Base-by-base conservation (phyloP, 2,113 vertebrate species). In the Aramus guarauna region DNA sequence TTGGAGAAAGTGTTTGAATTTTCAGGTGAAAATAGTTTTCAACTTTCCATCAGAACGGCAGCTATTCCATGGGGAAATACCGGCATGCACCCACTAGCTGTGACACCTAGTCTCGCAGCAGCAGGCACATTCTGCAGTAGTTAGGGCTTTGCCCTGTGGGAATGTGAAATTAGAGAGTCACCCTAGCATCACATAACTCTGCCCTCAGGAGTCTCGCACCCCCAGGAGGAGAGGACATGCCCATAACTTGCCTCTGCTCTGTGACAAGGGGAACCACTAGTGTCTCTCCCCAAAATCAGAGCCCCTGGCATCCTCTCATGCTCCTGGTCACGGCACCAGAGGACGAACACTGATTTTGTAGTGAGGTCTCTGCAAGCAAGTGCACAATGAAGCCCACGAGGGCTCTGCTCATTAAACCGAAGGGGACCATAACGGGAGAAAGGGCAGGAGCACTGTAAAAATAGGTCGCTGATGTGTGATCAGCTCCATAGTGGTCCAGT, bases 1-100 rank as follows among this genome's bases (percentile, higher is more conserved):
- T 48, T 48, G 17, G 41, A 82, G 17, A 64, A 75, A 48, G 24
- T 8, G 15, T 68, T 88, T 39, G 48, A 29, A 47, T 73, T 85
- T 88, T 56, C 39, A 56, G 74, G 29, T 82, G 50, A 73, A 89
- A 73, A 32, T 64, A 34, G 20, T 59, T 90, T 90, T 59, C 43
- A 81, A 8, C 52, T 76, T 60, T 24, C 50, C 37, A 53, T 53
- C 15, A 2, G 29, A 69, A 74, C 64, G 22, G 16, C 41, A 77
- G 34, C n/a, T 73, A 63, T 23, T 85, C 55, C 27, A 11, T 20
- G 8, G n/a, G 43, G 43, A 50, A 63, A 71, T 32, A 21, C 36
- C 0, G 0, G 12, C 0, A 1, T 20, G 19, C 2, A 3, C 19
- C 73, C 8, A 3, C 53, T 15, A 23, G 12, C 50, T 76, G 77